Evolutionary conservation across 1,140 invertebrate genomes (phyloP).

Genomic region (Idris sp.): DNA sequence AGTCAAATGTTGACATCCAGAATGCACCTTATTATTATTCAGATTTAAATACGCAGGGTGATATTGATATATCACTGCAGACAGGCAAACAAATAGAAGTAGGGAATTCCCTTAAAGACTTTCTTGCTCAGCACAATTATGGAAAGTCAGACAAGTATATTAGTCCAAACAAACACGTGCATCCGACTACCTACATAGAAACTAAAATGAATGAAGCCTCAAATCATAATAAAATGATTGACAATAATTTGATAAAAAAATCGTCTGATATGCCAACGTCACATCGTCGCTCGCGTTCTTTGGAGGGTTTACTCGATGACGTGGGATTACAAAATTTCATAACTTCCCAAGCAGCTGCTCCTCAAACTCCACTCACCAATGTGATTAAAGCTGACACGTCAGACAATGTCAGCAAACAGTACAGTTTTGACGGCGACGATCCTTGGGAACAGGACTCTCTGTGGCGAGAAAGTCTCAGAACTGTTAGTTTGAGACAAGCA

Average conservation of each 20-base stretch:
- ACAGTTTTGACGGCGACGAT: conserved; percentile 80
- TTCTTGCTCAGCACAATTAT: no score
- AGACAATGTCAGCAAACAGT: conserved; percentile 5
- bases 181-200: no score
- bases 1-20: conserved; percentile 58
- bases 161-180: no score
- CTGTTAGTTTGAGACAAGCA: conserved; percentile 88
- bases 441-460: conserved; percentile 90
- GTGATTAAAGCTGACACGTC: neutral
- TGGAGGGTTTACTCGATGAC: conserved; percentile 83
- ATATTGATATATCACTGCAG: no score
- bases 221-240: conserved; percentile 73
- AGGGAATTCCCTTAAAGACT: neutral
- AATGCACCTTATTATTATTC: conserved; percentile 92
- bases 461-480: conserved; percentile 87
- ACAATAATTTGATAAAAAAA: conserved; percentile 25
- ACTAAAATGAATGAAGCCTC: neutral
- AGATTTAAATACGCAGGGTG: conserved; percentile 79
- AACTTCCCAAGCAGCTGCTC: conserved; percentile 44
- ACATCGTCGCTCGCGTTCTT: conserved; percentile 79
- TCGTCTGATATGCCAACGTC: conserved; percentile 55
- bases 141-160: no score
- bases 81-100: no score
- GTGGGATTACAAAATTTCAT: conserved; percentile 74
- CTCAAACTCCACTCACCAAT: conserved; percentile 3